These are phyloP conservation scores for Bovichtus diacanthus DNA, from an alignment of 2,797 vertebrate species.

Conservation along the genomic window DNA sequence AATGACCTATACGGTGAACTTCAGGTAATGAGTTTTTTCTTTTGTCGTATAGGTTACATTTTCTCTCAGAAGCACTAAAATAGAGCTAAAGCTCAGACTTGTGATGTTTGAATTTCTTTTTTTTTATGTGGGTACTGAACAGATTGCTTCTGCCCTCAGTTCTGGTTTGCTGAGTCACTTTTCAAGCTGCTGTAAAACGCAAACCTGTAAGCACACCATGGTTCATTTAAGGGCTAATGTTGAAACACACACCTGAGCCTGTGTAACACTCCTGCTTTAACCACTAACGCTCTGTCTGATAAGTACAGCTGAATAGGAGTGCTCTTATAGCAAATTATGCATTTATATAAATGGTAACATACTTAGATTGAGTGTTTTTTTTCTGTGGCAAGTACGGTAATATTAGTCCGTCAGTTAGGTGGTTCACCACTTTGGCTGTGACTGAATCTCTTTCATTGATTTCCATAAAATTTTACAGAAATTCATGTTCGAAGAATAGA, in stretches of 20 bases:
- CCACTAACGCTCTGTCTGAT: slow-evolving; percentile 22
- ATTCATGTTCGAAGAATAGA: neutral
- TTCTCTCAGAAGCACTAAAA: slow-evolving; percentile 7
- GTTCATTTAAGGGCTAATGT: slow-evolving; percentile 56
- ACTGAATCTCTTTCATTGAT: neutral
- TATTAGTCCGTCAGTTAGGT: neutral
- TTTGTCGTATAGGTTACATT: slow-evolving; percentile 25
- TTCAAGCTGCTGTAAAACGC: slow-evolving; percentile 31
- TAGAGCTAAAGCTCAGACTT: neutral
- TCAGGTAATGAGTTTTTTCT: slow-evolving; percentile 37
- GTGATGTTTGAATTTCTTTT: neutral
- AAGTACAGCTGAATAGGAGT: neutral
- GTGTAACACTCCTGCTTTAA: slow-evolving; percentile 8
- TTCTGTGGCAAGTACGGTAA: neutral
- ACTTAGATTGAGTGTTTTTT: no score
- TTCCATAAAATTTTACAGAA: neutral
- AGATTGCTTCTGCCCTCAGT: slow-evolving; percentile 29
- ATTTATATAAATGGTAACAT: neutral
- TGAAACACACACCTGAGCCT: slow-evolving; percentile 41
- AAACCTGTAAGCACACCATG: slow-evolving; percentile 62
- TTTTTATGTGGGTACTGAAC: neutral
- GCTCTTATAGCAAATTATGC: neutral
- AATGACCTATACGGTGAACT: slow-evolving; percentile 31
- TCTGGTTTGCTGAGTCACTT: slow-evolving; percentile 42
- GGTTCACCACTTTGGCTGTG: neutral